Evolutionary conservation across 2,797 vertebrate species (phyloP), one percentile per base, ranked within the genome.

Genomic region (Pangasius larnaudii): DNA sequence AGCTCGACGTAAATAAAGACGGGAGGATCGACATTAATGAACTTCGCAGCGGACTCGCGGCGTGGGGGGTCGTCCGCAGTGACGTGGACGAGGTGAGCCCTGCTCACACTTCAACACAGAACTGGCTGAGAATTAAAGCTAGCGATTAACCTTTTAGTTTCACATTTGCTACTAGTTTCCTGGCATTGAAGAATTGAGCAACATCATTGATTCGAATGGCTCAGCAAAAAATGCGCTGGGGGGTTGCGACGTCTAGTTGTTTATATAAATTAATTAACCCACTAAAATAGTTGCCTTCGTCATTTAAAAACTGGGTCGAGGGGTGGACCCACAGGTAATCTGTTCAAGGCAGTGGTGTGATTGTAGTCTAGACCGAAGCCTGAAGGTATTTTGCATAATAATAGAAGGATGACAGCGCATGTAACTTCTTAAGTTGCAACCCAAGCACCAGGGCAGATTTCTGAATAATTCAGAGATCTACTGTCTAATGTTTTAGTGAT

Each of bases 1-100:
- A 97, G 93, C 93, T 98, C 92, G 97, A 98, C 94, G 81, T 96
- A 53, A 97, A 98, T 91, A 93, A 96, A 90, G 97, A 98, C 75
- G 97, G 97, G 36, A 95, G 94, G 75, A 96, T 97, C 49, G 97
- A 98, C 89, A 88, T 96, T 87, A 93, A 91, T 3, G 97, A 98
- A 75, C 94, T 98, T 90, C 93, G 94, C 88, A 93, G 88, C 56
- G 97, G 96, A 18, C 94, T 98, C 89, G 95, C 94, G 27, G 93
- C 95, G 13, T 92, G 96, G 58, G 96, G 97, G 82, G 87, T 95
- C 14, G 92, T 93, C 61, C 91, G 90, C 11, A 89, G 93, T 86
- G 92, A 95, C 42, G 94, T 94, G 0, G 95, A 97, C 90, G 96
- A 97, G 96, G 97, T 97, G 92, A 93, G 93, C 16, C 61, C 7